phyloP scores from a whole-genome alignment of 2,797 vertebrate genomes.

The Peromyscus aztecus region DNA sequence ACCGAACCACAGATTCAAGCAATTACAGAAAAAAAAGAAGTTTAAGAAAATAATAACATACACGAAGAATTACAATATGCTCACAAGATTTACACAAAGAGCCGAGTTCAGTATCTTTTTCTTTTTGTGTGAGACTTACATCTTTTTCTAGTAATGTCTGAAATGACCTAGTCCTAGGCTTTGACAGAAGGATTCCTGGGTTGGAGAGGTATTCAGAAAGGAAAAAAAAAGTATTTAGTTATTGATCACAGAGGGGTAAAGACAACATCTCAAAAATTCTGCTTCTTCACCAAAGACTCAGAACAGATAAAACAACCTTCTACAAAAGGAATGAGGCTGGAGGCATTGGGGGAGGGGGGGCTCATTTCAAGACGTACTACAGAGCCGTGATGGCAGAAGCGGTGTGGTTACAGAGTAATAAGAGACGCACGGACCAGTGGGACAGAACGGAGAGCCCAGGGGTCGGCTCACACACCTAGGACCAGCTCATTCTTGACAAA shows the following conservation, averaged over 20 bases:
- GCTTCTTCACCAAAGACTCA: not conserved
- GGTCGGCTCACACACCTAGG: accelerated
- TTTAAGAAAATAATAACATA: not conserved
- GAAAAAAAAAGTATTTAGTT: not conserved
- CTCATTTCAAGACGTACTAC: not conserved
- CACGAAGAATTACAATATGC: not conserved
- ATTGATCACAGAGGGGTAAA: slow-evolving; percentile 8
- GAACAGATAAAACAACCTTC: not conserved
- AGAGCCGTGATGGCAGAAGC: not conserved
- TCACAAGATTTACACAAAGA: not conserved
- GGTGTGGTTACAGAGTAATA: not conserved
- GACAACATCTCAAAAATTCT: slow-evolving; percentile 7
- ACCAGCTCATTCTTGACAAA: not conserved
- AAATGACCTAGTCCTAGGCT: slow-evolving; percentile 22
- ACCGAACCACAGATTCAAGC: not conserved
- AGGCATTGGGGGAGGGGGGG: not conserved
- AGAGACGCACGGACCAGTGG: too few species aligned
- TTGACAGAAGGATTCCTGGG: not conserved
- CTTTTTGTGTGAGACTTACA: not conserved
- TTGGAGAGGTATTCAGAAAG: not conserved
- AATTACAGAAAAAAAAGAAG: not conserved
- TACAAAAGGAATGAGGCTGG: not conserved
- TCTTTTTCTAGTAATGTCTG: not conserved
- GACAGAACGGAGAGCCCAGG: not conserved
- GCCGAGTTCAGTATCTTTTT: not conserved